Evolutionary conservation across 2,888 invertebrate genomes (phyloP).

Genomic region (Xiphydria camelus): DNA sequence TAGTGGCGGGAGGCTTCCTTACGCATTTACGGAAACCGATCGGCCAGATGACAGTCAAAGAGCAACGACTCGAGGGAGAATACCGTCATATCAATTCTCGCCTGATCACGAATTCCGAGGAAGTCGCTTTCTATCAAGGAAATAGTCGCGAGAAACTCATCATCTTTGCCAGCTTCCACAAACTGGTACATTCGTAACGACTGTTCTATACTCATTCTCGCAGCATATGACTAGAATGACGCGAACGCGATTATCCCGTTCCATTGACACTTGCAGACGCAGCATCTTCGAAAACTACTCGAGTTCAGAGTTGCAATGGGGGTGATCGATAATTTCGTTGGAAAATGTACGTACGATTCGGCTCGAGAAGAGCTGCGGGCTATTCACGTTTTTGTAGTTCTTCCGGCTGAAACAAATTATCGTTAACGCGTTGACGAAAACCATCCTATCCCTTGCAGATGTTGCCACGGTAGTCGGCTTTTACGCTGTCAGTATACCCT

Average conservation of each 20-base stretch:
- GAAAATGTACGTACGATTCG: constrained; percentile 84
- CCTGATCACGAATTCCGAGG: constrained; percentile 96
- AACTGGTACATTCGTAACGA: too few species aligned
- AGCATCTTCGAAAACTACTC: constrained; percentile 83
- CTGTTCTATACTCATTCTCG: too few species aligned
- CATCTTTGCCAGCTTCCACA: constrained; percentile 84
- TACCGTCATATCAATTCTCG: constrained; percentile 96
- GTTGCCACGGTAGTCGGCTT: constrained; percentile 96
- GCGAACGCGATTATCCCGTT: too few species aligned
- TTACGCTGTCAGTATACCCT: constrained; percentile 92
- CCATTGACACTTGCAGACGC: constrained; percentile 67
- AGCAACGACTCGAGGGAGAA: constrained; percentile 98
- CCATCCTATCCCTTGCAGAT: constrained; percentile 70
- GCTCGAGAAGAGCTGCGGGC: too few species aligned
- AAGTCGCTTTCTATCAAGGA: constrained; percentile 83
- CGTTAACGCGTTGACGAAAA: too few species aligned
- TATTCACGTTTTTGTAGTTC: too few species aligned
- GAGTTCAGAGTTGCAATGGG: constrained; percentile 92
- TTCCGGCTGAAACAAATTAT: background rate
- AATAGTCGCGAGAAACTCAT: constrained; percentile 87
- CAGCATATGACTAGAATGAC: too few species aligned
- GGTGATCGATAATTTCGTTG: constrained; percentile 92
- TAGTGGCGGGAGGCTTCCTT: constrained; percentile 83
- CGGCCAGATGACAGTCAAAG: constrained; percentile 82
- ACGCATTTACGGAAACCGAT: constrained; percentile 88